A percentile compares a stretch with the other conserved stretches of the same genome.
Evolutionary conservation across 2,113 vertebrate genomes (phyloP).

Genomic region (Picathartes gymnocephalus): DNA sequence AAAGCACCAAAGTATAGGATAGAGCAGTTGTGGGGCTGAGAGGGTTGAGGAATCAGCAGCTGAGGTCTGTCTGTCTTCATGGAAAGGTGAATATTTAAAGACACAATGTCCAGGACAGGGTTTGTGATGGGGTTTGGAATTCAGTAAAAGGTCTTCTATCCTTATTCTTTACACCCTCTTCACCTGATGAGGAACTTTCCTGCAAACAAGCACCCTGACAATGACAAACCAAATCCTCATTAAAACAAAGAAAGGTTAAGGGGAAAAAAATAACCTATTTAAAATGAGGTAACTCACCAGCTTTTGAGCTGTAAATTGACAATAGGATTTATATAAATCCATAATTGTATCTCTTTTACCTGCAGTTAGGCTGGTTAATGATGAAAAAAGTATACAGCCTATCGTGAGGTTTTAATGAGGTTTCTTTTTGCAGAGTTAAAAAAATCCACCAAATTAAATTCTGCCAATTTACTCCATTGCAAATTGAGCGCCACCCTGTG

Average conservation of each 20-base stretch:
- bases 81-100: background rate
- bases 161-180: conserved; percentile 41
- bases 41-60: background rate
- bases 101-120: background rate
- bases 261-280: conserved; percentile 80
- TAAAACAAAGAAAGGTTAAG: conserved; percentile 87
- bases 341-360: conserved; percentile 97
- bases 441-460: conserved; percentile 98
- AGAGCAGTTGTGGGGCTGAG: background rate
- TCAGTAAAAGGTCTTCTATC: conserved; percentile 34
- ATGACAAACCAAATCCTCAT: conserved; percentile 85
- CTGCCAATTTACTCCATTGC: conserved; percentile 93
- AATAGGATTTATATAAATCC: conserved; percentile 93
- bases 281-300: conserved; percentile 82
- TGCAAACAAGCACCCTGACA: conserved; percentile 70
- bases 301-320: conserved; percentile 96
- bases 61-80: background rate
- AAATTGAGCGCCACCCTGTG: conserved; percentile 88
- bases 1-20: background rate
- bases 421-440: conserved; percentile 88
- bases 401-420: conserved; percentile 94
- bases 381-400: conserved; percentile 86
- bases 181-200: conserved; percentile 72
- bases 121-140: conserved; percentile 44
- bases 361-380: conserved; percentile 90